Evolutionary conservation across 2,113 vertebrate species (phyloP).

Genomic region (Suncus etruscus): DNA sequence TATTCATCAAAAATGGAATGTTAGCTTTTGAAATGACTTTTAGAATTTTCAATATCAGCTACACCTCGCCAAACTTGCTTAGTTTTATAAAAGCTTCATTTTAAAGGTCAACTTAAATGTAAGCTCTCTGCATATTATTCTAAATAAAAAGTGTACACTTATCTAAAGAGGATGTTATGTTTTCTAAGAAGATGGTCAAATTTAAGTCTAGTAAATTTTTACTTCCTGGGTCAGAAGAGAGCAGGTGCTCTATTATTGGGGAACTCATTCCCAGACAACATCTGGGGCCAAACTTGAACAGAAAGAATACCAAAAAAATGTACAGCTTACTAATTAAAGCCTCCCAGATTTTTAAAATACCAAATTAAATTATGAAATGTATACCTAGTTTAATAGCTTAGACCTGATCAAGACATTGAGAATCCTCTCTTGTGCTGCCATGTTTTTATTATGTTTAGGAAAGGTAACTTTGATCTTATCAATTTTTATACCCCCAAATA

Average conservation of each 20-base stretch:
- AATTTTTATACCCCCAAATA: neutral
- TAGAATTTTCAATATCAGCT: neutral
- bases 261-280: too few species aligned
- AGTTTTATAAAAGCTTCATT: constrained; percentile 20
- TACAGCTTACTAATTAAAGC: too few species aligned
- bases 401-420: neutral
- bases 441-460: too few species aligned
- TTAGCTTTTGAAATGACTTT: neutral
- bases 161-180: neutral
- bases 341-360: neutral
- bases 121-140: neutral
- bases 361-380: neutral
- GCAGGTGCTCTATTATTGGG: too few species aligned
- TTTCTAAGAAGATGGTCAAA: neutral
- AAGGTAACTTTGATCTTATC: neutral
- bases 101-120: neutral
- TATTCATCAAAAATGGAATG: neutral
- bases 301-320: too few species aligned
- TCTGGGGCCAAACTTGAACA: too few species aligned
- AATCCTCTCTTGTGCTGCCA: neutral
- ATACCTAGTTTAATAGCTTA: neutral
- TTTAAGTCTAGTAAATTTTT: neutral
- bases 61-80: neutral
- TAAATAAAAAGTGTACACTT: neutral
- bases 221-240: neutral